A percentile compares a stretch with the other conserved stretches of the same genome.
Evolutionary conservation across 2,113 vertebrate genomes (phyloP).

Genomic region (Toxotes chatareus): DNA sequence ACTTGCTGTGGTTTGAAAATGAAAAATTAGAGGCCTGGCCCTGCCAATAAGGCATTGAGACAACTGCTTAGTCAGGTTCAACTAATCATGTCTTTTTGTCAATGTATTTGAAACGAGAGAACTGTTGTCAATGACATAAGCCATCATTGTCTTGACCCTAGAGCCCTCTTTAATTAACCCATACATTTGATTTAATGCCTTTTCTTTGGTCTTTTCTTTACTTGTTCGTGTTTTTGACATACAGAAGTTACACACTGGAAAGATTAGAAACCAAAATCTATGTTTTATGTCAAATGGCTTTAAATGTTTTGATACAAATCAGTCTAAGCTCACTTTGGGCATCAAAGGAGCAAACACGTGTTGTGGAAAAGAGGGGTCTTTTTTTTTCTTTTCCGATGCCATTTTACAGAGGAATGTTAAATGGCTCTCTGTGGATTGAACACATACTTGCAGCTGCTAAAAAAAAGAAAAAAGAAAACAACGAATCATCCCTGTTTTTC

Average conservation of each 20-base stretch:
- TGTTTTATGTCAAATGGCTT: conserved; percentile 56
- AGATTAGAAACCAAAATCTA: conserved; percentile 45
- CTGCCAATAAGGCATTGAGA: conserved; percentile 85
- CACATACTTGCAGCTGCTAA: conserved; percentile 38
- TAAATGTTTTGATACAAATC: conserved; percentile 63
- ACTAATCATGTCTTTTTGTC: conserved; percentile 90
- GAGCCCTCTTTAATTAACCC: conserved; percentile 83
- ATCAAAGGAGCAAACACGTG: conserved; percentile 67
- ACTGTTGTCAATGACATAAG: conserved; percentile 86
- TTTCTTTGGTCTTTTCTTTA: neutral
- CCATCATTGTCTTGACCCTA: conserved; percentile 88
- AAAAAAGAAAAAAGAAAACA: conserved; percentile 23
- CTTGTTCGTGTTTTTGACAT: conserved; percentile 15
- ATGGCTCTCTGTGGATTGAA: conserved; percentile 56
- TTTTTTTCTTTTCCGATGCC: conserved; percentile 52
- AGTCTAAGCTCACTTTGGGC: conserved; percentile 38
- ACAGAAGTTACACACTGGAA: conserved; percentile 38
- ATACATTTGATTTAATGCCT: conserved; percentile 81
- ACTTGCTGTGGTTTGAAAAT: conserved; percentile 56
- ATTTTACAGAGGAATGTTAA: conserved; percentile 72
- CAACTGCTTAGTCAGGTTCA: conserved; percentile 89
- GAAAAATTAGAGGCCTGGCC: conserved; percentile 43
- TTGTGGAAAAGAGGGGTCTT: conserved; percentile 47
- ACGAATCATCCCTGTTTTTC: conserved; percentile 49
- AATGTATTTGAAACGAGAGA: conserved; percentile 86